phyloP scores from a whole-genome alignment of 1,140 invertebrate species.

The Eubasilissa regina region DNA sequence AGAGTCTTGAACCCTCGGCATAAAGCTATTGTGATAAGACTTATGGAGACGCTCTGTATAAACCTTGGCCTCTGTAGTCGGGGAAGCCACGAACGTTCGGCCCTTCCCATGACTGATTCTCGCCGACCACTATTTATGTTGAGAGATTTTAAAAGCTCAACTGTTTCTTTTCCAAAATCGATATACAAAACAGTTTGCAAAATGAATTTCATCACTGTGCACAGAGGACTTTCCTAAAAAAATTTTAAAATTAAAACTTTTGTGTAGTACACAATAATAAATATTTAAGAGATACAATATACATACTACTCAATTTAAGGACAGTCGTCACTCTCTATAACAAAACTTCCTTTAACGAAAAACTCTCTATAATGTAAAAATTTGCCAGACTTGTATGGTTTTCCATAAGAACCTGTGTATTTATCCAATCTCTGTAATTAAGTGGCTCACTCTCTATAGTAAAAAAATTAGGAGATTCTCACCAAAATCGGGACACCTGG shows the following conservation, averaged over 20 bases:
- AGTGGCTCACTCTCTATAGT: too few species aligned
- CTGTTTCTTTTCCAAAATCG: conserved; percentile 61
- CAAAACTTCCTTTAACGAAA: too few species aligned
- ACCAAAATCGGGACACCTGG: too few species aligned
- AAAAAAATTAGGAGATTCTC: too few species aligned
- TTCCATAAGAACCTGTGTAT: too few species aligned
- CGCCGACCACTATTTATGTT: conserved; percentile 62
- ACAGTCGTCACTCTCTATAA: too few species aligned
- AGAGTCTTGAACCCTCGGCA: conserved; percentile 72
- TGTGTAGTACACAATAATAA: too few species aligned
- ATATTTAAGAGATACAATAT: too few species aligned
- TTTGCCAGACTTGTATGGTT: too few species aligned
- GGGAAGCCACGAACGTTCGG: conserved; percentile 72
- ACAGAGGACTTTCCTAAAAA: conserved; percentile 75
- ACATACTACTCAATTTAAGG: too few species aligned
- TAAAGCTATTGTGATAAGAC: conserved; percentile 72
- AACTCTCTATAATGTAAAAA: too few species aligned
- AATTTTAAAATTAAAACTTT: conserved; percentile 3
- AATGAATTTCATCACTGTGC: conserved; percentile 69
- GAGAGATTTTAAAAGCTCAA: conserved; percentile 61
- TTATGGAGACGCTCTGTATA: conserved; percentile 67
- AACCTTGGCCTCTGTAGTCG: conserved; percentile 64
- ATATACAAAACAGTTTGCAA: conserved; percentile 47
- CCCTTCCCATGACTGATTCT: conserved; percentile 63
- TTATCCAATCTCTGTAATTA: too few species aligned